A percentile compares a stretch with the other conserved stretches of the same genome.
Evolutionary conservation across 2,888 invertebrate species (phyloP).

Genomic region (Bruchidius siliquastri): DNA sequence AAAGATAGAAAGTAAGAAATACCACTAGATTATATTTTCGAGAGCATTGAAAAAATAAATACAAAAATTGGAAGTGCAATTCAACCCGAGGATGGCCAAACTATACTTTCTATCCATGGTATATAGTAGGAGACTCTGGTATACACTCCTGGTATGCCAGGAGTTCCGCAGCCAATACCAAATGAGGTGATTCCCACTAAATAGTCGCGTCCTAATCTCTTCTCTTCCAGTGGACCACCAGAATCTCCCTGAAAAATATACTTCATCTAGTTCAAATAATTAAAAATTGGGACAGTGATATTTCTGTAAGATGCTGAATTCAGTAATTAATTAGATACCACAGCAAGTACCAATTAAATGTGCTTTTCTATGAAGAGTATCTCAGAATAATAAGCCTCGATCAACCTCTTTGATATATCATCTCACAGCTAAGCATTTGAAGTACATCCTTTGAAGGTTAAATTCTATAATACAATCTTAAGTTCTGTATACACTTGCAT

Average conservation of each 20-base stretch:
- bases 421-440: too few species aligned
- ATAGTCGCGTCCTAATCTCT: constrained; percentile 23
- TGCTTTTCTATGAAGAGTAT: too few species aligned
- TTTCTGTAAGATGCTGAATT: too few species aligned
- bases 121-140: constrained; percentile 29
- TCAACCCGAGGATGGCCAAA: constrained; percentile 18
- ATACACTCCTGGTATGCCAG: constrained; percentile 30
- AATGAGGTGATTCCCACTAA: constrained; percentile 33
- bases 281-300: too few species aligned
- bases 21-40: background rate
- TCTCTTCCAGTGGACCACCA: constrained; percentile 32
- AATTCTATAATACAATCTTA: too few species aligned
- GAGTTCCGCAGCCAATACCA: constrained; percentile 30
- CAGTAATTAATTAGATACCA: too few species aligned
- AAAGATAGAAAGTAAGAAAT: background rate
- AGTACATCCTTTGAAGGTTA: too few species aligned
- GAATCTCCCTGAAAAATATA: constrained; percentile 30
- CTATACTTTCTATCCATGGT: constrained; percentile 30
- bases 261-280: background rate
- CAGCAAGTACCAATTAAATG: too few species aligned
- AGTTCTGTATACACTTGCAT: too few species aligned
- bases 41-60: background rate
- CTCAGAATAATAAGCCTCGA: too few species aligned
- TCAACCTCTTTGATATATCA: too few species aligned
- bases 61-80: background rate